phyloP scores from a whole-genome alignment of 2,113 vertebrate genomes.

The Furnarius figulus region DNA sequence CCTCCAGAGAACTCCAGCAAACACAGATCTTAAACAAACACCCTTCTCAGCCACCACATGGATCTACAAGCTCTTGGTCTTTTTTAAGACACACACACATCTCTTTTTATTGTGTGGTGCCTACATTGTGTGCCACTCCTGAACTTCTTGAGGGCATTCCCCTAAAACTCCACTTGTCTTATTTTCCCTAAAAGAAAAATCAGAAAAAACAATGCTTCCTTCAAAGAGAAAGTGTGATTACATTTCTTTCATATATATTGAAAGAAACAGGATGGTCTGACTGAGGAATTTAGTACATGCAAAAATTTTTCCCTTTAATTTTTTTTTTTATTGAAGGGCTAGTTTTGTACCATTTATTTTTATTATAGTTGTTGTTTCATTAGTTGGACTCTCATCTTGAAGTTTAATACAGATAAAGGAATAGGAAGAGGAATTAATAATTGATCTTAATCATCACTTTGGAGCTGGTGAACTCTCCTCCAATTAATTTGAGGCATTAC shows the following conservation, averaged over 20 bases:
- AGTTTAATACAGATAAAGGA: not conserved
- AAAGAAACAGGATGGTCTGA: not conserved
- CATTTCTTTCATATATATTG: not conserved
- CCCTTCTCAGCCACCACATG: not conserved
- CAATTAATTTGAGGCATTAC: conserved; percentile 51
- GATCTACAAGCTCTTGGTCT: not conserved
- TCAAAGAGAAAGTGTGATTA: not conserved
- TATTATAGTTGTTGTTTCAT: not conserved
- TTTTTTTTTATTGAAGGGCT: not conserved
- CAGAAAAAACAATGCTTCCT: not conserved
- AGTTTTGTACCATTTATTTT: not conserved
- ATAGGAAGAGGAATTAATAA: conserved; percentile 26
- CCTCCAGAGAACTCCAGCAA: conserved; percentile 30
- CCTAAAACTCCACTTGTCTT: not conserved
- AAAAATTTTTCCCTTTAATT: not conserved
- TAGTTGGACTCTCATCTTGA: not conserved
- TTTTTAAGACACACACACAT: not conserved
- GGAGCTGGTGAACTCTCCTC: conserved; percentile 24
- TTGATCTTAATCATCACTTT: conserved; percentile 48
- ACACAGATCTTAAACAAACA: conserved; percentile 18
- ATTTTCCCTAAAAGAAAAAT: not conserved
- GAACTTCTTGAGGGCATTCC: not conserved
- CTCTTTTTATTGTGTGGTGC: not conserved
- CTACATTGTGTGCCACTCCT: not conserved
- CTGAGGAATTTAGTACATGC: not conserved